A percentile compares a stretch with the other conserved stretches of the same genome.
phyloP scores from a whole-genome alignment of 2,797 vertebrate species.

The Sus cebifrons region DNA sequence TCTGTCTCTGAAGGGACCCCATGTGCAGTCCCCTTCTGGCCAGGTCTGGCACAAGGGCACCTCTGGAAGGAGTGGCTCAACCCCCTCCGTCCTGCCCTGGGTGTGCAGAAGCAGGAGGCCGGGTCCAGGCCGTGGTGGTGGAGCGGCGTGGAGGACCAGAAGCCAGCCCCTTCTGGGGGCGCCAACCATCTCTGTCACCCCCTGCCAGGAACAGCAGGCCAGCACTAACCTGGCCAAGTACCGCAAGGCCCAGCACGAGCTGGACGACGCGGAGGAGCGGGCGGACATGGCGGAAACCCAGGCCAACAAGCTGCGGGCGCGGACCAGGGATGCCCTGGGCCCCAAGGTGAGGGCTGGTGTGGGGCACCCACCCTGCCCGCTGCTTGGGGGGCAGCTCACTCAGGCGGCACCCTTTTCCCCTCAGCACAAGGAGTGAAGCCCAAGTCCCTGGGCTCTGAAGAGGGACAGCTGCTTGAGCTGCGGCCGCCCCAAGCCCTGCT shows the following conservation, averaged over 20 bases:
- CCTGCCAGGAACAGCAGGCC: constrained; percentile 94
- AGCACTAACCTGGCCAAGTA: constrained; percentile 96
- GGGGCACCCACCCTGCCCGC: neutral
- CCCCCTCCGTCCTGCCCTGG: neutral
- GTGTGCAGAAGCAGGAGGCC: neutral
- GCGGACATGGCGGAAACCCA: constrained; percentile 95
- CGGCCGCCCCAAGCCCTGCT: neutral
- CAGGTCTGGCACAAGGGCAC: neutral
- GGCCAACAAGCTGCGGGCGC: constrained; percentile 95
- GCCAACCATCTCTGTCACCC: neutral
- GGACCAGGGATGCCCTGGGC: constrained; percentile 90
- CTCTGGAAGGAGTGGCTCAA: neutral
- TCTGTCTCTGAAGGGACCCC: neutral
- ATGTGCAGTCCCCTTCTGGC: neutral
- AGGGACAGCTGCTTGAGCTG: neutral
- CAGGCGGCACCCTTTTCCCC: neutral
- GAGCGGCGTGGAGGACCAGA: neutral
- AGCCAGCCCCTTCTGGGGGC: neutral
- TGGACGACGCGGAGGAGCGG: constrained; percentile 96
- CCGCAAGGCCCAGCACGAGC: constrained; percentile 96
- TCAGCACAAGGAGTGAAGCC: constrained; percentile 42
- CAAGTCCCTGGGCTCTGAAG: neutral
- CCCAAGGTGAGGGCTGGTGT: constrained; percentile 88
- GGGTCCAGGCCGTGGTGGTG: neutral
- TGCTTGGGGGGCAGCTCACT: neutral